A percentile compares a stretch with the other conserved stretches of the same genome.
Evolutionary conservation across 2,888 invertebrate species (phyloP).

Genomic region (Girardia tigrina): DNA sequence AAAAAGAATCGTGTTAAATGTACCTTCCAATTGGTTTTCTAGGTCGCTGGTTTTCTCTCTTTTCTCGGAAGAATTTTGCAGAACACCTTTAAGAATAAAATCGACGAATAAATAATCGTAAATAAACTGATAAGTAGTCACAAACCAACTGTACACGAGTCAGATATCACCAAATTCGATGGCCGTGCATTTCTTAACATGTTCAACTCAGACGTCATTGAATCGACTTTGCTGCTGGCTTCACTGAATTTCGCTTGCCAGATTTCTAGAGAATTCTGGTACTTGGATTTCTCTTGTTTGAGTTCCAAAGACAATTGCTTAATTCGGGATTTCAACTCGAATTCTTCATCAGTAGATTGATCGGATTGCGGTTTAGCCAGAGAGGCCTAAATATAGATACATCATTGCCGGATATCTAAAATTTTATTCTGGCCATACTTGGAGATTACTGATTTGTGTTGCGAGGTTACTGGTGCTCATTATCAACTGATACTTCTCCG

Average conservation of each 20-base stretch:
- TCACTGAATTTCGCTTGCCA: neutral
- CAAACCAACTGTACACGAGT: neutral
- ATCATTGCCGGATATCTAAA: too few relatives aligned
- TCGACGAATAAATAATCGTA: neutral
- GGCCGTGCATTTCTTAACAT: neutral
- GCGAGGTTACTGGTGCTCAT: neutral
- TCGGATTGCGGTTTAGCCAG: neutral
- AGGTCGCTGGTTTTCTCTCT: neutral
- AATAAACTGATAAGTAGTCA: neutral
- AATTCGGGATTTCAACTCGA: neutral
- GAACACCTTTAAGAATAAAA: neutral
- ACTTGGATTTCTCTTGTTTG: neutral
- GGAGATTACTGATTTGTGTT: neutral
- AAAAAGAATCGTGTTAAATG: too few relatives aligned
- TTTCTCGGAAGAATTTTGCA: neutral
- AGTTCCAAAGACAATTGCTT: neutral
- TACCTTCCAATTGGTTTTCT: neutral
- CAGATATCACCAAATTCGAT: neutral
- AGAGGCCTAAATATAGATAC: too few relatives aligned
- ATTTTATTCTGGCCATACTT: too few relatives aligned
- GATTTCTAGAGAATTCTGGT: neutral
- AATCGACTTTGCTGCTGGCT: neutral
- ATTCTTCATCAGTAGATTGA: neutral
- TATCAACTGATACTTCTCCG: neutral
- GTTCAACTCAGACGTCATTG: neutral